phyloP scores from a whole-genome alignment of 2,113 vertebrate genomes.

The Gobio gobio region DNA sequence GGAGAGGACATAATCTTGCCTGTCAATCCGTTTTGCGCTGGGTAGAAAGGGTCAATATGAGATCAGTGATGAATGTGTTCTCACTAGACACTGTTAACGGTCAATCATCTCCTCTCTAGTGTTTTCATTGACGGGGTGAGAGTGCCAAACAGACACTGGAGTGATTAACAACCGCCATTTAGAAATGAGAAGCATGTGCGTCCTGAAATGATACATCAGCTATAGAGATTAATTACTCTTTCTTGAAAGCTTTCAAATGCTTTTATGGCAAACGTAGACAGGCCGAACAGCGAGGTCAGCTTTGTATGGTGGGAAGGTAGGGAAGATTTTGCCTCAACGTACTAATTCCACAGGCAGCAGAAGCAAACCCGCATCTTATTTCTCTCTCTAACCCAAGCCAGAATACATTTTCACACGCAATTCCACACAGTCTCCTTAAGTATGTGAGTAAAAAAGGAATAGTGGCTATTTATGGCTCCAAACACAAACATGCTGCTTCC shows the following conservation, averaged over 20 bases:
- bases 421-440: not conserved
- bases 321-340: not conserved
- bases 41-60: slow-evolving; percentile 17
- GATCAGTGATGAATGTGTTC: slow-evolving; percentile 17
- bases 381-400: not conserved
- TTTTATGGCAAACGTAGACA: not conserved
- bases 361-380: not conserved
- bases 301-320: not conserved
- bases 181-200: slow-evolving; percentile 20
- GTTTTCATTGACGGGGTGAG: not conserved
- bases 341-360: not conserved
- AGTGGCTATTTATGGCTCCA: not conserved
- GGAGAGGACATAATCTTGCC: slow-evolving; percentile 29
- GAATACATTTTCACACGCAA: not conserved
- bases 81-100: slow-evolving; percentile 19
- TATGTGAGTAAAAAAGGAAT: not conserved
- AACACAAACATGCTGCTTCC: not conserved
- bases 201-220: slow-evolving; percentile 13
- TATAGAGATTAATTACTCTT: slow-evolving; percentile 19
- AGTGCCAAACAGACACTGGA: not conserved
- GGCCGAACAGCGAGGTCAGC: not conserved
- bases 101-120: slow-evolving; percentile 29
- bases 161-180: slow-evolving; percentile 26
- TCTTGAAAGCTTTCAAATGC: slow-evolving; percentile 18
- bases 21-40: not conserved